Evolutionary conservation across 1,140 invertebrate genomes (phyloP).

Genomic region (Diachasmimorpha longicaudata): DNA sequence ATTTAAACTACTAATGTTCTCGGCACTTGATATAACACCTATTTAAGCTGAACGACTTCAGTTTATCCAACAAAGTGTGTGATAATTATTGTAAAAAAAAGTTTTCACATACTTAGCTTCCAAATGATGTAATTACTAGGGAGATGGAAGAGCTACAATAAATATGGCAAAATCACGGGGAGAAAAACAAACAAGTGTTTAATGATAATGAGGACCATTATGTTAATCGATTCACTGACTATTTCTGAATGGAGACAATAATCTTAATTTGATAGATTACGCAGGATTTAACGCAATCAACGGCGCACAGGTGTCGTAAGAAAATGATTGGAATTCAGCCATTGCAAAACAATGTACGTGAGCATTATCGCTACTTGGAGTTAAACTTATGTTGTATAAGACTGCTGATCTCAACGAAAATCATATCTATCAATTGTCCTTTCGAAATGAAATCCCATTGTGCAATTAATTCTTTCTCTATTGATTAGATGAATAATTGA

Average conservation of each 20-base stretch:
- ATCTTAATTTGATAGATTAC: slow-evolving; percentile 13
- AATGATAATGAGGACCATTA: background rate
- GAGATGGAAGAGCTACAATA: too few species aligned
- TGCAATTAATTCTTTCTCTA: background rate
- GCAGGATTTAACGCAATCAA: slow-evolving; percentile 14
- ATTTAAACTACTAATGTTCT: slow-evolving; percentile 19
- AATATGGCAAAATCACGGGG: too few species aligned
- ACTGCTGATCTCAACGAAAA: background rate
- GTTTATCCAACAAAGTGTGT: too few species aligned
- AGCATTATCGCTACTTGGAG: slow-evolving; percentile 8
- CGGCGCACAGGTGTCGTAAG: slow-evolving; percentile 18
- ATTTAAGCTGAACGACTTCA: too few species aligned
- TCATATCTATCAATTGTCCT: background rate
- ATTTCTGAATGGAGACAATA: background rate
- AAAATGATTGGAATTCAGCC: slow-evolving; percentile 6
- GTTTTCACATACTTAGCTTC: too few species aligned
- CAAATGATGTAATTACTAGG: too few species aligned
- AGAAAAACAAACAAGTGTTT: too few species aligned
- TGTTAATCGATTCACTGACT: background rate
- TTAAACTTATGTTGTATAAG: background rate
- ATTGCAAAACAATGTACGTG: slow-evolving; percentile 18
- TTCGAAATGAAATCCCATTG: background rate
- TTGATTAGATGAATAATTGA: background rate
- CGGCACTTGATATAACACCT: background rate
- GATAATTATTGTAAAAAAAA: background rate